These are phyloP conservation scores for Sinosuthora webbiana DNA, from an alignment of 2,113 vertebrate genomes.

Conservation along the genomic window DNA sequence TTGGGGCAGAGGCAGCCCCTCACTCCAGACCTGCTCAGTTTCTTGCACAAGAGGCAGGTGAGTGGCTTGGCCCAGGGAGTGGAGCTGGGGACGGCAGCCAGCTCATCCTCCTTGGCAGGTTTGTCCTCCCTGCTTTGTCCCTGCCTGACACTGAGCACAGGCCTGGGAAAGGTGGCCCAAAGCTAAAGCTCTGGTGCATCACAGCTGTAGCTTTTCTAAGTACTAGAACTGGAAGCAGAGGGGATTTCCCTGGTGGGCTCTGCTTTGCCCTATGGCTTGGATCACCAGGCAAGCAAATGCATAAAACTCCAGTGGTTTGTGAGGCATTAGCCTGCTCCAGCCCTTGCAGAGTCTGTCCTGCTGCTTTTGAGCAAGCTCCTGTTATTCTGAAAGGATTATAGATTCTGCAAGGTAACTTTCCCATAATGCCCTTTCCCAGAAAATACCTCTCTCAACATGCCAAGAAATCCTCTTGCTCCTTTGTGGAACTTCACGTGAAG, in stretches of 20 bases:
- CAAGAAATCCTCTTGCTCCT: neutral
- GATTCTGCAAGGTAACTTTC: neutral
- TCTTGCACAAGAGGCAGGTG: neutral
- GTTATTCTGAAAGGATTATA: neutral
- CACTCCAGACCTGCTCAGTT: fast-evolving
- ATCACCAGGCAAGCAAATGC: neutral
- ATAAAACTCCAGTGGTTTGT: fast-evolving
- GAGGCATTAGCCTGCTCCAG: neutral
- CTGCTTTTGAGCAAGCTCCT: neutral
- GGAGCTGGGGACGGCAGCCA: fast-evolving
- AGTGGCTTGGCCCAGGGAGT: too few species aligned
- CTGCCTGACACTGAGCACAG: neutral
- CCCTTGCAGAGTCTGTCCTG: neutral
- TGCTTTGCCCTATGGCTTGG: neutral
- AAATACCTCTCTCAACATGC: slow-evolving; percentile 5
- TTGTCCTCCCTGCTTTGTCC: neutral
- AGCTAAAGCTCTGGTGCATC: neutral
- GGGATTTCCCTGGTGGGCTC: neutral
- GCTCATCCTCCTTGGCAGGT: neutral
- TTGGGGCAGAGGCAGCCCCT: neutral
- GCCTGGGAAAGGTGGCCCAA: neutral
- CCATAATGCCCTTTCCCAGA: neutral
- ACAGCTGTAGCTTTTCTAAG: neutral
- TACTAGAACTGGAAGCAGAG: neutral
- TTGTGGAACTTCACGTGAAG: neutral